A percentile compares a stretch with the other conserved stretches of the same genome.
These are phyloP conservation scores for Digitonthophagus gazella DNA, from an alignment of 2,888 invertebrate genomes.

Conservation along the genomic window DNA sequence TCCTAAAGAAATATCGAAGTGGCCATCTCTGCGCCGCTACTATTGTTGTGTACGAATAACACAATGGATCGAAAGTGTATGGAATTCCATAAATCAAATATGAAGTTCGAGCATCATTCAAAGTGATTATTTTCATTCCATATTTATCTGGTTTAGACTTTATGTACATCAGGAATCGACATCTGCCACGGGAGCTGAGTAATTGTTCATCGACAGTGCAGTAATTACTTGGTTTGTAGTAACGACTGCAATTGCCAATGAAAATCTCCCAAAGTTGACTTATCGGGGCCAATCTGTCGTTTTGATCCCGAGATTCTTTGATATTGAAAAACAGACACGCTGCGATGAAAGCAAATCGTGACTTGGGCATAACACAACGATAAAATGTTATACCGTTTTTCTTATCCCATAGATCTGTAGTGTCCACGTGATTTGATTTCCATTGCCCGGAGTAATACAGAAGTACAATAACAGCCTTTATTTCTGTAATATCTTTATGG, in stretches of 20 bases:
- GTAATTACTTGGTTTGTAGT: not conserved
- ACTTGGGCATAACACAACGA: not conserved
- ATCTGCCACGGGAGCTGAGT: not conserved
- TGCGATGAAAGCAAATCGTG: not conserved
- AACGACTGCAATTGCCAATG: not conserved
- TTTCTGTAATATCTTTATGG: too few species aligned
- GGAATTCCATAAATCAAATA: conserved; percentile 29
- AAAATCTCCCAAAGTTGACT: not conserved
- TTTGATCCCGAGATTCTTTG: not conserved
- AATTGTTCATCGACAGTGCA: conserved; percentile 1
- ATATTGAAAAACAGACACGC: not conserved
- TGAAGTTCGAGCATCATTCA: conserved; percentile 27
- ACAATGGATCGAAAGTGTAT: too few species aligned
- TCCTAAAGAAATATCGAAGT: too few species aligned
- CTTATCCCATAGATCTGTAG: too few species aligned
- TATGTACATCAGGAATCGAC: not conserved
- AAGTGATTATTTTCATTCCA: conserved; percentile 28
- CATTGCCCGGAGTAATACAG: too few species aligned
- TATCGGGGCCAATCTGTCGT: conserved; percentile 1
- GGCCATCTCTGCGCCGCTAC: too few species aligned
- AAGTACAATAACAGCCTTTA: too few species aligned
- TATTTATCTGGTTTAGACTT: not conserved
- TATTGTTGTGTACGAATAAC: too few species aligned
- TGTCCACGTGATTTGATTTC: too few species aligned
- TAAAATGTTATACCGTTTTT: not conserved